phyloP scores from a whole-genome alignment of 2,888 invertebrate genomes.

The Drosophila longiperda region DNA sequence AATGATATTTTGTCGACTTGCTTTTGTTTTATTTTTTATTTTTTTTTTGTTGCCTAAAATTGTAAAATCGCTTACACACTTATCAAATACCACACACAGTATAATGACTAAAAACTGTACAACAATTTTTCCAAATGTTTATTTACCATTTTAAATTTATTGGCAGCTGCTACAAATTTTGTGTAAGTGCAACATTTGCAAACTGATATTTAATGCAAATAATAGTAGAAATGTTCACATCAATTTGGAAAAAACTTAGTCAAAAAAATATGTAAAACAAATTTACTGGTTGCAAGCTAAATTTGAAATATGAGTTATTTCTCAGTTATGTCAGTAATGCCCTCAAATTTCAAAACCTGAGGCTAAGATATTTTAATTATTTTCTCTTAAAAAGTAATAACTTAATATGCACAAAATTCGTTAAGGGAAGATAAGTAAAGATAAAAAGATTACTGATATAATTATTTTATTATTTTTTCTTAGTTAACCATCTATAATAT shows the following conservation, averaged over 20 bases:
- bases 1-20: background rate
- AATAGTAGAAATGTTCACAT: background rate
- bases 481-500: background rate
- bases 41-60: background rate
- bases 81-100: background rate
- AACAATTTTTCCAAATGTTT: background rate
- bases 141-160: background rate
- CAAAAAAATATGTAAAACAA: background rate
- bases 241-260: background rate
- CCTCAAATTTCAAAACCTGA: background rate
- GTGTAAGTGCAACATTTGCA: background rate
- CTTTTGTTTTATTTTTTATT: background rate
- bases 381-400: background rate
- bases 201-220: background rate
- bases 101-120: background rate
- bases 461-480: background rate
- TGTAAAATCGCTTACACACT: background rate
- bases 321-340: background rate
- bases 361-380: background rate
- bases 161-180: background rate
- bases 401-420: background rate
- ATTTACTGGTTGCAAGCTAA: background rate
- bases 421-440: background rate
- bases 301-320: background rate
- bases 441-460: background rate